These are phyloP conservation scores for Ptychochromis oligacanthus DNA, from an alignment of 2,113 vertebrate species.

Conservation along the genomic window DNA sequence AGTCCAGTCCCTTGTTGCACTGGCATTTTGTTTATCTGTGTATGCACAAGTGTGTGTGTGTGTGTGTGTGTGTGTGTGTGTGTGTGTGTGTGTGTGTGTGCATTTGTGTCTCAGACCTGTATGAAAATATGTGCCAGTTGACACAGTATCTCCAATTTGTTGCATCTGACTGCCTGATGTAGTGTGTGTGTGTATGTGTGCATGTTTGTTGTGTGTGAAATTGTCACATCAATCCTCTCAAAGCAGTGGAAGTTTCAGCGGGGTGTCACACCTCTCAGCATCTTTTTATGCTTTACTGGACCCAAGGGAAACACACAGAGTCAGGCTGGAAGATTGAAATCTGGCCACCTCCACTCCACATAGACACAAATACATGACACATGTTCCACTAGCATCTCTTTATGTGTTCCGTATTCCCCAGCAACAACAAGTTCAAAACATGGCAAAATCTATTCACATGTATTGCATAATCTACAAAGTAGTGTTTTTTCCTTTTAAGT, in stretches of 20 bases:
- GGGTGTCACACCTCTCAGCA: slow-evolving; percentile 52
- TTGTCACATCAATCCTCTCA: slow-evolving; percentile 59
- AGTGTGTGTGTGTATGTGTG: background rate
- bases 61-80: too few relatives aligned
- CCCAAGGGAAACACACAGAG: slow-evolving; percentile 43
- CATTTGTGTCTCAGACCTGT: background rate
- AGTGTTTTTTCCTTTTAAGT: slow-evolving; percentile 1
- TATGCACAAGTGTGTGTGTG: background rate
- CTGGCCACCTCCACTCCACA: slow-evolving; percentile 15
- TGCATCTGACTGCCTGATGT: background rate
- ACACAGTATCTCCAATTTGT: slow-evolving; percentile 25
- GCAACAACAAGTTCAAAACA: slow-evolving; percentile 20
- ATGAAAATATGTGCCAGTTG: background rate
- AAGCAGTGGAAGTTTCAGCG: slow-evolving; percentile 49
- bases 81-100: background rate
- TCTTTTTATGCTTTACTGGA: slow-evolving; percentile 64
- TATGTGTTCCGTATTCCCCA: slow-evolving; percentile 9
- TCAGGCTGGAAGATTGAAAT: slow-evolving; percentile 60
- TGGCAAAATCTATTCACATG: slow-evolving; percentile 18
- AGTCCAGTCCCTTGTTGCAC: background rate
- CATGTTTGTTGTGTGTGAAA: slow-evolving; percentile 19
- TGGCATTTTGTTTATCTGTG: slow-evolving; percentile 42
- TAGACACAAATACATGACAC: slow-evolving; percentile 11
- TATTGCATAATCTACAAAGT: slow-evolving; percentile 35
- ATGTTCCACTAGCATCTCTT: background rate